Conservation (phyloP, 2,888 invertebrate species). For the Lissocephala sabroskyi region DNA sequence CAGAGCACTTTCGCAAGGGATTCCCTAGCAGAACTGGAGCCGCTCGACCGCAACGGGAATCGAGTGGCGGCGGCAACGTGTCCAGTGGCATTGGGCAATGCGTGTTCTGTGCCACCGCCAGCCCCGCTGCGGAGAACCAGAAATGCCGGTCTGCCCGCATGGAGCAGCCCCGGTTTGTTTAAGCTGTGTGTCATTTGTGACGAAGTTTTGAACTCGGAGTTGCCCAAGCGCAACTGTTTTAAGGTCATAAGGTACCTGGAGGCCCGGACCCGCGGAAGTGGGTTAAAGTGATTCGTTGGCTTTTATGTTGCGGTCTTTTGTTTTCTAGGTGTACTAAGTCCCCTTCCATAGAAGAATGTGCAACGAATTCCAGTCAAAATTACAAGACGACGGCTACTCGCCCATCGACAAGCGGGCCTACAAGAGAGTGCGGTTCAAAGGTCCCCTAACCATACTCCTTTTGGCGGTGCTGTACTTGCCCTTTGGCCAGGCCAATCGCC, state of each 20-base stretch:
- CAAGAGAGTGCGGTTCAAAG: slow-evolving; percentile 67
- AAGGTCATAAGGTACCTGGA: slow-evolving; percentile 29
- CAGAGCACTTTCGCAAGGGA: slow-evolving; percentile 48
- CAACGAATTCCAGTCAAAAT: slow-evolving; percentile 34
- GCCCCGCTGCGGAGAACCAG: slow-evolving; percentile 23
- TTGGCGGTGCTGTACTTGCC: too few species aligned
- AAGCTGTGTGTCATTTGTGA: slow-evolving; percentile 35
- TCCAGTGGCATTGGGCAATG: slow-evolving; percentile 41
- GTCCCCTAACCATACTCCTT: too few species aligned
- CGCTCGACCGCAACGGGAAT: slow-evolving; percentile 4
- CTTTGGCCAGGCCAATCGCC: slow-evolving; percentile 81
- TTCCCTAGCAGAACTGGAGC: background rate
- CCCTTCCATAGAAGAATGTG: slow-evolving; percentile 37
- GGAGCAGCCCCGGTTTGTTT: slow-evolving; percentile 15
- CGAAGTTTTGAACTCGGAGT: slow-evolving; percentile 28
- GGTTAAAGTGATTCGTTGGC: slow-evolving; percentile 26
- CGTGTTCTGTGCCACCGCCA: slow-evolving; percentile 9
- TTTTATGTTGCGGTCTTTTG: slow-evolving; percentile 35
- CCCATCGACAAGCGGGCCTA: slow-evolving; percentile 34
- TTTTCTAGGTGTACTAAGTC: slow-evolving; percentile 55
- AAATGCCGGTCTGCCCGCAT: slow-evolving; percentile 12
- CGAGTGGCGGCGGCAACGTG: slow-evolving; percentile 27
- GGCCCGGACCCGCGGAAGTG: slow-evolving; percentile 17
- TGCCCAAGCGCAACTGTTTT: slow-evolving; percentile 57
- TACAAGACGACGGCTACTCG: slow-evolving; percentile 7